Evolutionary conservation across 2,888 invertebrate species (phyloP), one percentile per base, ranked within the genome.

Genomic region (Molorchus minor): DNA sequence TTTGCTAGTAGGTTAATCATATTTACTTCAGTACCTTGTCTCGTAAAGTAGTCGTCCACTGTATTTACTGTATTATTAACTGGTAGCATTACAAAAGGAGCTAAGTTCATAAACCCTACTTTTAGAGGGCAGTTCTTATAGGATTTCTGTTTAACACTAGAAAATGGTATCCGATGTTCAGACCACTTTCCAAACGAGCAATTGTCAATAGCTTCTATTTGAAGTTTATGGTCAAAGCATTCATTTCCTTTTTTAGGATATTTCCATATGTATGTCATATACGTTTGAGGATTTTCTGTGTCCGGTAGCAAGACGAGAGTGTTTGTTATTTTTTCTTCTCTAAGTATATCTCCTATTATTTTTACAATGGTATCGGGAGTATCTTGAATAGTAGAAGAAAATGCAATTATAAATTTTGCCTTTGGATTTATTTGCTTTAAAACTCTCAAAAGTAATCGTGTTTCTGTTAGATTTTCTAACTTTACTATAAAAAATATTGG

Each of bases 71-170:
- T 54, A 16, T 54, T 53, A 19, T 58, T 55, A n/a, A 61, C 51
- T 33, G 46, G 12, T 10, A 69, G 55, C 3, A 77, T 62, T n/a
- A 76, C 70, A 59, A 72, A 79, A 0, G 79, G 79, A 8, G 75
- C 75, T 53, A 71, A 72, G 13, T 73, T 64, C n/a, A 45, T 12
- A 38, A 49, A 47, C 0, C 57, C 57, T 2, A 45, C 59, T 10
- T 15, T 43, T 17, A 61, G 10, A 12, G 55, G 55, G 25, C 57
- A 58, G 15, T 25, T 44, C 12, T 10, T 35, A 8, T 21, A n/a
- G 21, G 21, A 12, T 8, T 19, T 41, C 3, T 16, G 17, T 16
- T 15, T 0, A 2, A 36, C 5, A 1, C 36, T 38, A 5, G 12
- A n/a, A 30, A 51, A 40, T 1, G 49, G 29, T 2, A 12, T 12